Evolutionary conservation across 2,888 invertebrate genomes (phyloP), one percentile per base, ranked within the genome.

Genomic region (Nemurella pictetii): DNA sequence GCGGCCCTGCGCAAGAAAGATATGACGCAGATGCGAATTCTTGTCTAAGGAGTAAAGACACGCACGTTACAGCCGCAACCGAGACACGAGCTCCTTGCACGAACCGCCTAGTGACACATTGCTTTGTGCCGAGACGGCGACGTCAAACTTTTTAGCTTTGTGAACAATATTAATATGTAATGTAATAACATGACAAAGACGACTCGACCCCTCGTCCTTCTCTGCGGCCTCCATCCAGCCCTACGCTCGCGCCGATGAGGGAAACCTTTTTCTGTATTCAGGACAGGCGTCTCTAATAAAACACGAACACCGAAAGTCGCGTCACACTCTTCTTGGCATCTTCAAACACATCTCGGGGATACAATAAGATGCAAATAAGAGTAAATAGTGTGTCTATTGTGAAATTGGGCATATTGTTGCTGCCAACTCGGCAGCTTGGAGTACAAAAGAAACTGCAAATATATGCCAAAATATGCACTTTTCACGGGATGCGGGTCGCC

Each of bases 381-480:
- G 55, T 55, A 55, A 55, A 55, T 55, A 55, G 55, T 55, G 55
- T 55, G 55, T 55, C 55, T 55, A 55, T 55, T 55, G 55, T 55
- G 20, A 20, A 55, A 55, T 55, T 55, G 55, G 55, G 55, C 55
- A 55, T 55, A 55, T 55, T 55, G 55, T n/a, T 55, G 55, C 20
- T 55, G 55, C 55, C 55, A 55, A 55, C 20, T 55, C 20, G 1
- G 32, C 32, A 32, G 32, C 9, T 32, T 5, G 32, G 32, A 12
- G 20, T 20, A 55, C 20, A 55, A 55, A 55, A 55, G 55, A 20
- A 55, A 12, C 3, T 55, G n/a, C 78, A 5, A 28, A 78, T 78
- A 30, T 5, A 78, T 9, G 30, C 78, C 28, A 78, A 78, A 78
- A 27, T 78, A 4, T 78, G 78, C 78, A 78, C 78, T 28, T 78